Conservation (phyloP, 2,113 vertebrate species). For the Pholis gunnellus region DNA sequence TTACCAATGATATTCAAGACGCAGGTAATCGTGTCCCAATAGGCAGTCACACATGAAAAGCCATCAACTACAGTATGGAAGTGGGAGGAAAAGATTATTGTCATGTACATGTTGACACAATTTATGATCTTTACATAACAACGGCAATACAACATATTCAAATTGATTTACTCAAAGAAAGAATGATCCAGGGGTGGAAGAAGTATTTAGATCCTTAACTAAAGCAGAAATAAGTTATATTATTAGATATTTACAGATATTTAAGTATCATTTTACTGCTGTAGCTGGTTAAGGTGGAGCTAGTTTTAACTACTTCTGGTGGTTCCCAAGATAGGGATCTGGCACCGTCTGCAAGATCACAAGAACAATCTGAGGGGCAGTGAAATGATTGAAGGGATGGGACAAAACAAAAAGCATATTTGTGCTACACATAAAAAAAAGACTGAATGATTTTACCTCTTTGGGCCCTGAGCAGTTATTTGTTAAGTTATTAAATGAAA, state of each 20-base stretch:
- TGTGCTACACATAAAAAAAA: background rate
- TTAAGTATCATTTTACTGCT: background rate
- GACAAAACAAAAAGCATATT: background rate
- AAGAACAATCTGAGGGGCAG: background rate
- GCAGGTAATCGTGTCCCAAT: conserved; percentile 44
- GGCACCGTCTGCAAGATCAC: too few relatives aligned
- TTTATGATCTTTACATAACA: background rate
- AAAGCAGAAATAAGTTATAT: background rate
- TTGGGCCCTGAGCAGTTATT: background rate
- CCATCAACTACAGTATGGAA: conserved; percentile 4
- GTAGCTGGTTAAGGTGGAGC: background rate
- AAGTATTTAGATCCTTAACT: background rate
- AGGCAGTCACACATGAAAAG: conserved; percentile 57
- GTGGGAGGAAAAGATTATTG: background rate
- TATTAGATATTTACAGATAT: background rate
- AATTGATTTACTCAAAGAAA: background rate
- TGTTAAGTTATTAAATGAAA: background rate
- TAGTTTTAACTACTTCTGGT: background rate
- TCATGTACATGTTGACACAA: background rate
- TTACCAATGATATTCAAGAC: conserved; percentile 43
- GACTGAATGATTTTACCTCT: background rate
- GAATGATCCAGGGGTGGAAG: background rate
- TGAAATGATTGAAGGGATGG: background rate
- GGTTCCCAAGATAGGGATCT: background rate
- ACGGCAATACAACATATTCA: background rate